Conservation (phyloP, 2,888 invertebrate species). For the Agrochola lychnidis region DNA sequence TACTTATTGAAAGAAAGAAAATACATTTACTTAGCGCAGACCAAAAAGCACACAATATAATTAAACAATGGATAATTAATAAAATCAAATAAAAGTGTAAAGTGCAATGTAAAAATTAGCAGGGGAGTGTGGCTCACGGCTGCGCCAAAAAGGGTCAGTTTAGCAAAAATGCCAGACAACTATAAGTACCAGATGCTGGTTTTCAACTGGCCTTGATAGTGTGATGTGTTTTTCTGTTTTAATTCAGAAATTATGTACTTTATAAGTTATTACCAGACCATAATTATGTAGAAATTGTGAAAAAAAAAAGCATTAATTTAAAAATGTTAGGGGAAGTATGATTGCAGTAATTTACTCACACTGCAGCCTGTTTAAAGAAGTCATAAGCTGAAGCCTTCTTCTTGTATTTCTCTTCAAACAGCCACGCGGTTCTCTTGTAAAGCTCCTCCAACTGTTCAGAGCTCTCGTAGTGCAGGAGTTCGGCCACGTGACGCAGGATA, state of each 20-base stretch:
- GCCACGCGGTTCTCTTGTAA: slow-evolving; percentile 99
- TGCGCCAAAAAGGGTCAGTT: too few species aligned
- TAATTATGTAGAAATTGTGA: not conserved
- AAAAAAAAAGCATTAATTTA: not conserved
- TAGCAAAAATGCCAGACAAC: too few species aligned
- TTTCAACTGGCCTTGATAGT: too few species aligned
- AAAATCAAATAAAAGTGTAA: too few species aligned
- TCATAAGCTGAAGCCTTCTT: slow-evolving; percentile 99
- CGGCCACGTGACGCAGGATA: slow-evolving; percentile 99
- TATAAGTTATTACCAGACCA: not conserved
- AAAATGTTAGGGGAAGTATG: not conserved
- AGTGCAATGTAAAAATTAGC: too few species aligned
- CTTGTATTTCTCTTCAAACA: slow-evolving; percentile 99
- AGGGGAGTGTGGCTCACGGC: too few species aligned
- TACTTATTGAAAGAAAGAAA: too few species aligned
- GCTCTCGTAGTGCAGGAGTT: slow-evolving; percentile 96
- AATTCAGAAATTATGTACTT: not conserved
- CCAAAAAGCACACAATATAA: too few species aligned
- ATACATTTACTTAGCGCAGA: too few species aligned
- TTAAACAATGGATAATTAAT: too few species aligned
- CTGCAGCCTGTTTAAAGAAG: slow-evolving; percentile 99
- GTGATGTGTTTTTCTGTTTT: too few species aligned
- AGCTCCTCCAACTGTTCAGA: slow-evolving; percentile 98
- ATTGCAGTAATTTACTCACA: slow-evolving; percentile 91
- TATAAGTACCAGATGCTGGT: too few species aligned